Percentiles rank a stretch among this genome's conserved stretches.
Conservation (phyloP, 2,888 invertebrate genomes). For the Euplagia quadripunctaria region DNA sequence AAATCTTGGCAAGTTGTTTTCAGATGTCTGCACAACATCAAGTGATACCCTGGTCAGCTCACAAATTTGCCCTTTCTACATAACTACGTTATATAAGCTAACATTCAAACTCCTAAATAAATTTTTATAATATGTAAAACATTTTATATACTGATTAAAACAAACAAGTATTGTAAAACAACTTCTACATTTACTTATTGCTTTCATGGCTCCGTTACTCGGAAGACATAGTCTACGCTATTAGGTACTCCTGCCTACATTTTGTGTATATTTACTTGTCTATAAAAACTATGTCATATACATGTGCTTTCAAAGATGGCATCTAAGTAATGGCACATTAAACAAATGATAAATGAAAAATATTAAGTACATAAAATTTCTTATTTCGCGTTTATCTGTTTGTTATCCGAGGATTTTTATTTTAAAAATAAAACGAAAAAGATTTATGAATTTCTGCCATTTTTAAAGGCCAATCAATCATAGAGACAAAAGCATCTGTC, state of each 20-base stretch:
- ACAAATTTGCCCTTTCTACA: conserved; percentile 37
- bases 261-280: conserved; percentile 16
- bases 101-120: conserved; percentile 65
- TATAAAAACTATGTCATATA: conserved; percentile 14
- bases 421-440: conserved; percentile 2
- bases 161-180: conserved; percentile 54
- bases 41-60: conserved; percentile 22
- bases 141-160: conserved; percentile 45
- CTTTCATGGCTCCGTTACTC: conserved; percentile 71
- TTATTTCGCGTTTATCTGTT: neutral
- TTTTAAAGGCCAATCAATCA: conserved; percentile 21
- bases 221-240: conserved; percentile 73
- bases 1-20: neutral
- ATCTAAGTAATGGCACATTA: conserved; percentile 26
- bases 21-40: neutral
- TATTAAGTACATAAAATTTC: conserved; percentile 22
- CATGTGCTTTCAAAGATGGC: conserved; percentile 19
- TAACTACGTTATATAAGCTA: conserved; percentile 56
- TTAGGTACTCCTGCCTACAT: conserved; percentile 41
- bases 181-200: conserved; percentile 71
- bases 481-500: conserved; percentile 28
- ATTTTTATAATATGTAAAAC: conserved; percentile 24
- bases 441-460: conserved; percentile 20
- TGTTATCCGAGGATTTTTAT: neutral
- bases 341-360: conserved; percentile 7